Base-by-base conservation (phyloP, 2,888 invertebrate genomes). In the Formica aserva region DNA sequence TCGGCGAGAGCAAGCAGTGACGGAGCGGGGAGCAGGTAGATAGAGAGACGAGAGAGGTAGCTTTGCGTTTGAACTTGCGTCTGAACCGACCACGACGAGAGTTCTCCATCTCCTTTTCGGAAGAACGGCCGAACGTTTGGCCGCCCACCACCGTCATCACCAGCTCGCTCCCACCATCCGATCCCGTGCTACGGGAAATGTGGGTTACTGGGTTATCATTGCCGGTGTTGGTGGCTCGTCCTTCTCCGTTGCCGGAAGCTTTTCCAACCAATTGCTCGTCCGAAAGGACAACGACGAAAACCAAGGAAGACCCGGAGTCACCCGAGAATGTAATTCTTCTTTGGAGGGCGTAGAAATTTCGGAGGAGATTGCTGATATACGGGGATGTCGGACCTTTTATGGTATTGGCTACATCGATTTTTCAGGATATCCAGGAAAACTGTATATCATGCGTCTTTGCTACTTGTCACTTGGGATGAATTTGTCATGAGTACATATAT, bases 171-270 rank as follows among this genome's bases (percentile, higher is more conserved):
- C 83, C 72, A 71, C 60, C 82, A 69, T 66, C 26, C 65, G 55
- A 71, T 83, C 80, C n/a, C 86, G 80, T 85, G 77, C 84, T 81
- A 74, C 62, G 74, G 29, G 84, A 85, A 93, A 93, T 91, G 88
- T 93, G 85, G 93, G 93, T 93, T 90, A 93, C 88, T 93, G 87
- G 93, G 93, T 93, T 93, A 92, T 93, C 92, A 86, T 85, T 88
- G 90, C 87, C 84, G 86, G 85, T 78, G 52, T 52, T 52, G 90
- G 84, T 81, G 75, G 88, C 88, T 87, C 87, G 85, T 87, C 83
- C 83, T 87, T 89, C 82, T 83, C 69, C 85, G 81, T 88, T 82
- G 86, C 84, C 85, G 87, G 88, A 89, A 91, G 88, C 86, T 89
- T 90, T 92, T 90, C 89, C 90, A 83, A 91, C 90, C 92, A 92